Evolutionary conservation across 2,113 vertebrate genomes (phyloP).

Genomic region (Nyctibius bracteatus): DNA sequence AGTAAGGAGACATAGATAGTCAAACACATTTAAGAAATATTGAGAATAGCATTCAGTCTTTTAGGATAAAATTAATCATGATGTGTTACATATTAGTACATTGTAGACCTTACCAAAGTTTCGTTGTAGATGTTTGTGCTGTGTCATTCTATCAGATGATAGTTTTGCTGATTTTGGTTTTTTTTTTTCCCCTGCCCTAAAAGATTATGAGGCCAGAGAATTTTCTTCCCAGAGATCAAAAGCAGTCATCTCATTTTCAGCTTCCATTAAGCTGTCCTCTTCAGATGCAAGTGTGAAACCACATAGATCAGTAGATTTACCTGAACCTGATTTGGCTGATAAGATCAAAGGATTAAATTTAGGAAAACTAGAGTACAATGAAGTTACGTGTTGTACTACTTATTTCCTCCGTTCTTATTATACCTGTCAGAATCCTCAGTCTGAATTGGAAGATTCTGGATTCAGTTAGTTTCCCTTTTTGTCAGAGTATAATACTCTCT

Average conservation of each 20-base stretch:
- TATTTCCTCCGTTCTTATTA: background rate
- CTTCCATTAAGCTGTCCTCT: background rate
- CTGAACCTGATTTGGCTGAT: background rate
- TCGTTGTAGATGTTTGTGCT: background rate
- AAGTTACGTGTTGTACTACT: background rate
- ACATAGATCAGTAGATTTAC: background rate
- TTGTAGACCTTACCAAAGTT: background rate
- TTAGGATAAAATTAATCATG: background rate
- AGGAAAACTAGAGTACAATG: background rate
- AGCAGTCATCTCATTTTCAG: background rate
- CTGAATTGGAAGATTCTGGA: background rate
- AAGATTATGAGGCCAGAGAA: background rate
- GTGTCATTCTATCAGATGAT: background rate
- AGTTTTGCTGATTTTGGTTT: background rate
- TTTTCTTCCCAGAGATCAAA: background rate
- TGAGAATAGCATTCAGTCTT: background rate
- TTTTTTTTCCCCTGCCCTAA: background rate
- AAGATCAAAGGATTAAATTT: background rate
- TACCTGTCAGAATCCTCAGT: background rate
- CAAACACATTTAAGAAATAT: background rate
- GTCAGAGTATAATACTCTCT: background rate
- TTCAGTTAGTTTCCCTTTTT: background rate
- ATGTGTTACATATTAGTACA: background rate
- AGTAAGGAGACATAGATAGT: background rate
- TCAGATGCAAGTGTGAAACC: background rate